Evolutionary conservation across 2,888 invertebrate genomes (phyloP).

Genomic region (Lepas anatifera): DNA sequence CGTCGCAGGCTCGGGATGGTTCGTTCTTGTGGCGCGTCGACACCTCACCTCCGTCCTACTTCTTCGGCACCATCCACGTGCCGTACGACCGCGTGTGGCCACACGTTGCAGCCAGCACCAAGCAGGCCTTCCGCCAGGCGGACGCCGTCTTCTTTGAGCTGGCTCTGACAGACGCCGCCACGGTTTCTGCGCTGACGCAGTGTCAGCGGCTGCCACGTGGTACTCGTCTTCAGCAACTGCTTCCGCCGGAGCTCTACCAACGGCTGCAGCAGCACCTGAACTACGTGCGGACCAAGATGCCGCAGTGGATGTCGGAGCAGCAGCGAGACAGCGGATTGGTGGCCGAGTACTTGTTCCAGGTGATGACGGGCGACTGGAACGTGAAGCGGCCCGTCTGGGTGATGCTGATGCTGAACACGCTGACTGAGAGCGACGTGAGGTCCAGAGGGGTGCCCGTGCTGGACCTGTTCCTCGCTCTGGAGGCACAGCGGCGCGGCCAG

Average conservation of each 20-base stretch:
- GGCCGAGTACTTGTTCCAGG: slow-evolving; percentile 38
- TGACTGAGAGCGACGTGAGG: slow-evolving; percentile 38
- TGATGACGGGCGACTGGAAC: slow-evolving; percentile 41
- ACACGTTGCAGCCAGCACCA: slow-evolving; percentile 39
- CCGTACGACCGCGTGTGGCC: slow-evolving; percentile 44
- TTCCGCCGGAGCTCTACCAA: slow-evolving; percentile 37
- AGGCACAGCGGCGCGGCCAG: slow-evolving; percentile 38
- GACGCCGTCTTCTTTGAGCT: slow-evolving; percentile 42
- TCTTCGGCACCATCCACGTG: slow-evolving; percentile 46
- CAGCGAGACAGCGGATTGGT: slow-evolving; percentile 34
- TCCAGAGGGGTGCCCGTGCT: slow-evolving; percentile 39
- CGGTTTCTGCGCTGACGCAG: slow-evolving; percentile 35
- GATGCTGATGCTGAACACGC: slow-evolving; percentile 42
- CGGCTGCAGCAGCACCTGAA: slow-evolving; percentile 38
- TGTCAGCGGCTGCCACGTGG: slow-evolving; percentile 39
- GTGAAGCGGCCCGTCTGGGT: slow-evolving; percentile 43
- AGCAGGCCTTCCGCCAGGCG: slow-evolving; percentile 37
- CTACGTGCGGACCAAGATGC: slow-evolving; percentile 35
- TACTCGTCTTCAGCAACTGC: slow-evolving; percentile 27
- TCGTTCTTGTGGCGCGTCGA: slow-evolving; percentile 28
- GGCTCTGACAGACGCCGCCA: slow-evolving; percentile 40
- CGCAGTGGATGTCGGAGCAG: slow-evolving; percentile 36
- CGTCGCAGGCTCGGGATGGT: neutral
- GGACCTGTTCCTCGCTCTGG: slow-evolving; percentile 41
- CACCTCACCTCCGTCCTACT: slow-evolving; percentile 33